Base-by-base conservation (phyloP, 1,140 invertebrate species). In the Rhynchophorus ferrugineus region DNA sequence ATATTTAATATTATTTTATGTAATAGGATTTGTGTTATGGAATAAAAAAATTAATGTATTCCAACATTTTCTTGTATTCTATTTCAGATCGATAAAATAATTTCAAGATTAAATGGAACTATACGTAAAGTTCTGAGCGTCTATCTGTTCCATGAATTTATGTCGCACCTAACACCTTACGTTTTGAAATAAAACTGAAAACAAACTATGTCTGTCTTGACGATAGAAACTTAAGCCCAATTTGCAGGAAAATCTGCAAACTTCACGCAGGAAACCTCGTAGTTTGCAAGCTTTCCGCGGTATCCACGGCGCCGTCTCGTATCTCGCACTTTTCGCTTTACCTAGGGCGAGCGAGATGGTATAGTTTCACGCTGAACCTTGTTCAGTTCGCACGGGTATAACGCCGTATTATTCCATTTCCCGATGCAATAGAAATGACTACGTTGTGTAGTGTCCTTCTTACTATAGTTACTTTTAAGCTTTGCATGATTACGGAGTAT, bases 371-470 rank as follows among this genome's bases (percentile, higher is more conserved):
- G 42, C 18, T 42, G 34, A 49, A 34, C 16, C 18, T 11, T 7
- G 3, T 24, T 38, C 33, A 13, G 33, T 17, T 54, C 36, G 44
- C 44, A 54, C 51, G 51, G n/a, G n/a, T n/a, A n/a, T n/a, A n/a
- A n/a, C 48, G 51, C 33, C 21, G 42, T 37, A 11, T 3, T 37
- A 36, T 49, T 21, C 17, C 5, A 11, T 14, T 2, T 44, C 41
- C 39, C 45, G 47, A 54, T 44, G 50, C 34, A 39, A 46, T 50
- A 50, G 29, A 50, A 34, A 50, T 50, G 44, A 53, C 35, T 39
- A 36, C 49, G 41, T 20, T 53, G 19, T 37, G 50, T 53, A 34
- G 9, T 38, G 35, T 46, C 24, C 20, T 46, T 42, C 33, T 50
- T 33, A 50, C 48, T 2, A 36, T 50, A 19, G 38, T 46, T 34